Evolutionary conservation across 2,888 invertebrate genomes (phyloP).

Genomic region (Pemphredon lugubris): DNA sequence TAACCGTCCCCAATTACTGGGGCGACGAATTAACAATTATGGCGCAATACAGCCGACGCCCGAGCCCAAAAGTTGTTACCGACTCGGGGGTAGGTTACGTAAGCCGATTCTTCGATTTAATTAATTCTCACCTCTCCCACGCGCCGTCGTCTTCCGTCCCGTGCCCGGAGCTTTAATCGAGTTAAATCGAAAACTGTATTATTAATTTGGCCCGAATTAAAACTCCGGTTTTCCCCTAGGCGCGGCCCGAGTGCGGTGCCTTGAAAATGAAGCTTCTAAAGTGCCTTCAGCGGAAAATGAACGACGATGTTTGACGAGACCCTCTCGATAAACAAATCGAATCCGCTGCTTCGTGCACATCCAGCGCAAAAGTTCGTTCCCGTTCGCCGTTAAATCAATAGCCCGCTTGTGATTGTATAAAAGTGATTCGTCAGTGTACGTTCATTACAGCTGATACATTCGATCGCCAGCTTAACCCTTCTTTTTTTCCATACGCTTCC

Average conservation of each 20-base stretch:
- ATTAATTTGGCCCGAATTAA: conserved; percentile 50
- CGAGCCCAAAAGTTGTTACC: conserved; percentile 1
- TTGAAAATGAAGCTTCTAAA: conserved; percentile 54
- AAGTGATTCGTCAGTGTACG: conserved; percentile 45
- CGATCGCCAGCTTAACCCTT: conserved; percentile 3
- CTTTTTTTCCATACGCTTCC: neutral
- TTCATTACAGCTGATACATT: conserved; percentile 36
- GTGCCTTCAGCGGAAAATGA: conserved; percentile 36
- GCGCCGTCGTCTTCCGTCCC: conserved; percentile 2
- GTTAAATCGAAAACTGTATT: conserved; percentile 48
- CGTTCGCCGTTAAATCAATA: conserved; percentile 52
- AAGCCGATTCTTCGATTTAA: conserved; percentile 42
- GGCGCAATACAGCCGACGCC: conserved; percentile 1
- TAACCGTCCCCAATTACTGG: too few species aligned
- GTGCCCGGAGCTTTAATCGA: conserved; percentile 31
- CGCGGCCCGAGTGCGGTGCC: conserved; percentile 18
- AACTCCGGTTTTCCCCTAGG: conserved; percentile 17
- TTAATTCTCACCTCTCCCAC: conserved; percentile 35
- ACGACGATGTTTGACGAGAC: conserved; percentile 56
- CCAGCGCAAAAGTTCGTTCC: conserved; percentile 45
- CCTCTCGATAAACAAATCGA: conserved; percentile 65
- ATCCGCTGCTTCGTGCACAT: conserved; percentile 44
- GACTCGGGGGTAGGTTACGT: neutral
- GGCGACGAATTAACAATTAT: conserved; percentile 27
- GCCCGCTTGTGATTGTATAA: conserved; percentile 51